These are phyloP conservation scores for Columba janthina DNA, from an alignment of 2,113 vertebrate species.

Conservation along the genomic window DNA sequence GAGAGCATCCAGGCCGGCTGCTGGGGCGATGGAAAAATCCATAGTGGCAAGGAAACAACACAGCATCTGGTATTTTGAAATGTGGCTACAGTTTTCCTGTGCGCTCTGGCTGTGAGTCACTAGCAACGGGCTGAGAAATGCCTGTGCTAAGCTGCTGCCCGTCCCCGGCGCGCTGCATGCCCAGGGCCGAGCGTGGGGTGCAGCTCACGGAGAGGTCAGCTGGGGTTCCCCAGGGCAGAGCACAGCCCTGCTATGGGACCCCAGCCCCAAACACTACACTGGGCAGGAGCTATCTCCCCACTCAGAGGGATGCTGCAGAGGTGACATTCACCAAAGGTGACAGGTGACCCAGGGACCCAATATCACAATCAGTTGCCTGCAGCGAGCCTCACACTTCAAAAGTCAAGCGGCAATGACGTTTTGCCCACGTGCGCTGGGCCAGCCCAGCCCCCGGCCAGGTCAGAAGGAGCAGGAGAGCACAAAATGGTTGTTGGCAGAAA, in stretches of 20 bases:
- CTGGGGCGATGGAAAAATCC: background rate
- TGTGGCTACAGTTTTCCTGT: background rate
- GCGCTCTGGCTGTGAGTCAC: background rate
- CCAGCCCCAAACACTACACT: too few species aligned
- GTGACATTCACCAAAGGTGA: background rate
- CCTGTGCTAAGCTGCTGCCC: background rate
- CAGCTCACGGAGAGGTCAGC: background rate
- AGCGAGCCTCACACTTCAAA: background rate
- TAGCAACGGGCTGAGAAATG: background rate
- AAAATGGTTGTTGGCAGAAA: background rate
- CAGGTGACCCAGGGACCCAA: background rate
- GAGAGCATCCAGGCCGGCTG: background rate
- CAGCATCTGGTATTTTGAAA: background rate
- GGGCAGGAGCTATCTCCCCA: rapidly evolving
- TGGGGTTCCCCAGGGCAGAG: too few species aligned
- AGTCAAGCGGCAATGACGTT: too few species aligned
- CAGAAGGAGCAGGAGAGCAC: background rate
- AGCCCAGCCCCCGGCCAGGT: background rate
- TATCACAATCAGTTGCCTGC: background rate
- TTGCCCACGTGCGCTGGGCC: rapidly evolving
- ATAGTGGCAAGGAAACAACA: background rate
- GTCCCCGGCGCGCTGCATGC: rapidly evolving
- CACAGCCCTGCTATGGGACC: background rate
- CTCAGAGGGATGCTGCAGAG: rapidly evolving
- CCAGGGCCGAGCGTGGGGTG: rapidly evolving